Percentiles rank a stretch among this genome's conserved stretches.
Evolutionary conservation across 2,113 vertebrate genomes (phyloP).

Genomic region (Candoia aspera): DNA sequence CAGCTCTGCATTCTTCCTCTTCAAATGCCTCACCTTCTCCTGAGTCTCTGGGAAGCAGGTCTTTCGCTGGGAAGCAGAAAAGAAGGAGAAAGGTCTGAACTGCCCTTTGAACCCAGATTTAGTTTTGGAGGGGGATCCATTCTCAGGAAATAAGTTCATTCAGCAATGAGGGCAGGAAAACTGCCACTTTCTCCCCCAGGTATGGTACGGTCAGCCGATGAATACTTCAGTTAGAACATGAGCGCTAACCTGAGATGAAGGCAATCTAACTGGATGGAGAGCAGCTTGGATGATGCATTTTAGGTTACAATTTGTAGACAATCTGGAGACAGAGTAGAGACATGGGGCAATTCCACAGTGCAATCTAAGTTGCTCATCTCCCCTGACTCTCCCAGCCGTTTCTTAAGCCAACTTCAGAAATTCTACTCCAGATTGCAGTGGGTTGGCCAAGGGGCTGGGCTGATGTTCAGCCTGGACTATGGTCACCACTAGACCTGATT

Average conservation of each 20-base stretch:
- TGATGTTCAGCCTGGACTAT: background rate
- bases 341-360: too few species aligned
- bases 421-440: background rate
- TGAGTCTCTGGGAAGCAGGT: conserved; percentile 94
- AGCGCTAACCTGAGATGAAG: background rate
- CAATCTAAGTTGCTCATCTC: too few species aligned
- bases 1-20: conserved; percentile 95
- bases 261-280: background rate
- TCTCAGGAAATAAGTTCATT: background rate
- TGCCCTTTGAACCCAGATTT: background rate
- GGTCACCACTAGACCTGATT: background rate
- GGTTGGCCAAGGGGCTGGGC: background rate
- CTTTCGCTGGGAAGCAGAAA: conserved; percentile 79
- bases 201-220: background rate
- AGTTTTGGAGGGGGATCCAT: background rate
- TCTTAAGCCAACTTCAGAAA: background rate
- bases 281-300: background rate
- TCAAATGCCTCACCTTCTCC: conserved; percentile 95
- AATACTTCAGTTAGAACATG: background rate
- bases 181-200: background rate
- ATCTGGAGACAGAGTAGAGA: too few species aligned
- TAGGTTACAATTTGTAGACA: background rate
- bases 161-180: background rate
- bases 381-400: background rate
- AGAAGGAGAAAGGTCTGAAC: background rate